A percentile compares a stretch with the other conserved stretches of the same genome.
Conservation (phyloP, 2,113 vertebrate genomes). For the Hippotragus niger region DNA sequence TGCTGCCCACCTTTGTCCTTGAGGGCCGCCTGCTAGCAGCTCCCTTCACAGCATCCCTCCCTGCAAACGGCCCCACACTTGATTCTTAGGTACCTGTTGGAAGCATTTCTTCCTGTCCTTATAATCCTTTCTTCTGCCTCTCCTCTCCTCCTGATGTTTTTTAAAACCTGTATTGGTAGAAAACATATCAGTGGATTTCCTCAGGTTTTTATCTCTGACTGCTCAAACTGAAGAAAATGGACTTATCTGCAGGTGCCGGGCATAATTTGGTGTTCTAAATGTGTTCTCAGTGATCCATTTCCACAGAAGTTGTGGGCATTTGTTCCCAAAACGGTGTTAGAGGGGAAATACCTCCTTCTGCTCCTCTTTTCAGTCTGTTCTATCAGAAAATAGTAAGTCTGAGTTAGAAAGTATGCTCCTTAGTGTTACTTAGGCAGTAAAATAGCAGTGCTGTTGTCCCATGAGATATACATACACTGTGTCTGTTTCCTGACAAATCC, state of each 20-base stretch:
- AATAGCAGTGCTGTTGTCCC: background rate
- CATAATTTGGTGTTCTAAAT: background rate
- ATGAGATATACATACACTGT: background rate
- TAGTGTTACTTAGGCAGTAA: background rate
- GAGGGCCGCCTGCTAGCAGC: rapidly evolving
- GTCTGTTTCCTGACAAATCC: background rate
- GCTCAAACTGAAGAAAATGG: background rate
- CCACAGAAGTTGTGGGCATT: background rate
- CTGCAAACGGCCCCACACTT: rapidly evolving
- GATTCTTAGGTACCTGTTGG: too few relatives aligned
- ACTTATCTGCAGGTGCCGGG: rapidly evolving
- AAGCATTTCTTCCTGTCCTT: background rate
- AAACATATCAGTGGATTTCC: background rate
- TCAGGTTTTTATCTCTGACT: background rate
- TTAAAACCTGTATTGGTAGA: background rate
- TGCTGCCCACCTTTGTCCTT: too few relatives aligned
- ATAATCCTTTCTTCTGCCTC: background rate
- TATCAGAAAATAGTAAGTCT: background rate
- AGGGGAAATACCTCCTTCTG: rapidly evolving
- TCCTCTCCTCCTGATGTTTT: background rate
- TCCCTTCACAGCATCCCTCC: background rate
- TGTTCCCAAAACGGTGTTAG: background rate
- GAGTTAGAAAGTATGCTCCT: background rate
- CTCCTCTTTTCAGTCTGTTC: background rate
- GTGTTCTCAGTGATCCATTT: background rate